phyloP scores from a whole-genome alignment of 2,113 vertebrate genomes.

The Hystrix brachyura region DNA sequence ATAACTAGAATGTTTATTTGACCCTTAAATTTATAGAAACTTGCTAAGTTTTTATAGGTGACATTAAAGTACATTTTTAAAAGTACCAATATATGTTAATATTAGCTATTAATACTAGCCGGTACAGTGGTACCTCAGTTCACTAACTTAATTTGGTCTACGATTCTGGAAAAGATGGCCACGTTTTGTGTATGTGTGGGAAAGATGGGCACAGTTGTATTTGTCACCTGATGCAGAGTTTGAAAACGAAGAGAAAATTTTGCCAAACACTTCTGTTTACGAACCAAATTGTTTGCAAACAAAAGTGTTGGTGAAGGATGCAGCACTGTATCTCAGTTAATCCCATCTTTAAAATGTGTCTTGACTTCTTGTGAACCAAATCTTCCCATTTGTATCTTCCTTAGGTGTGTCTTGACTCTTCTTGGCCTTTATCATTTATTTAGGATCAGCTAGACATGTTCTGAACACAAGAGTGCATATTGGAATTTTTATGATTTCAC shows the following conservation, averaged over 20 bases:
- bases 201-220: neutral
- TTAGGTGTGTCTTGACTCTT: neutral
- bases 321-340: neutral
- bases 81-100: neutral
- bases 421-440: neutral
- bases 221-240: neutral
- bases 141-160: neutral
- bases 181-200: neutral
- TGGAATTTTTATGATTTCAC: neutral
- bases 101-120: neutral
- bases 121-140: neutral
- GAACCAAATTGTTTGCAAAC: neutral
- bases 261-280: neutral
- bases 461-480: neutral
- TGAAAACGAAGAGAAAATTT: neutral
- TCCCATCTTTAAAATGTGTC: neutral
- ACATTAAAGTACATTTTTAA: neutral
- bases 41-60: neutral
- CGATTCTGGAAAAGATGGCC: neutral
- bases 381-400: neutral
- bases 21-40: neutral
- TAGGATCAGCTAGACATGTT: neutral
- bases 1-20: neutral
- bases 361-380: neutral
- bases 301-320: neutral